A percentile compares a stretch with the other conserved stretches of the same genome.
Evolutionary conservation across 2,797 vertebrate genomes (phyloP).

Genomic region (Passerculus sandwichensis): DNA sequence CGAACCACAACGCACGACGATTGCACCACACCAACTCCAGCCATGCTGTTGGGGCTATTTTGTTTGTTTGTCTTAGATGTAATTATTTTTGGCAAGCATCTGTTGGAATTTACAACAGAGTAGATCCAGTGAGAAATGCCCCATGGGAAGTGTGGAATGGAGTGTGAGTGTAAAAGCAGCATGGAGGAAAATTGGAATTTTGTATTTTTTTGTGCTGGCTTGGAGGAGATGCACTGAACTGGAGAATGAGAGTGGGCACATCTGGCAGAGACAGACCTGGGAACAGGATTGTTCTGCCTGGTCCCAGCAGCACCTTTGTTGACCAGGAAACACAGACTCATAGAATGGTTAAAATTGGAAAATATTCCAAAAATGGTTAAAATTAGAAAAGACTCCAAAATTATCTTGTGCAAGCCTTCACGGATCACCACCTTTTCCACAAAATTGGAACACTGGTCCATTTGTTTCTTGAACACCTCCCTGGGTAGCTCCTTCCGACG

Average conservation of each 20-base stretch:
- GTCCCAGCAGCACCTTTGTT: neutral
- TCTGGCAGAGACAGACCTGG: neutral
- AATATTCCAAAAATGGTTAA: neutral
- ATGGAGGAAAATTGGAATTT: neutral
- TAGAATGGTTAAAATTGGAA: neutral
- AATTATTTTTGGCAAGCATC: neutral
- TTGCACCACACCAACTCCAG: neutral
- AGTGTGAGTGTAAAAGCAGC: accelerated
- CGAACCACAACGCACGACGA: neutral
- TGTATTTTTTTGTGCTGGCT: neutral
- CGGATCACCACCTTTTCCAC: neutral
- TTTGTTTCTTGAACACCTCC: neutral
- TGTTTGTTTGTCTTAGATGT: neutral
- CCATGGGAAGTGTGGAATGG: neutral
- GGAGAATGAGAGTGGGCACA: neutral
- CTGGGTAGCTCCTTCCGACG: accelerated
- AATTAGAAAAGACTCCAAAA: neutral
- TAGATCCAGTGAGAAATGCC: neutral
- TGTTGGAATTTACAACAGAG: neutral
- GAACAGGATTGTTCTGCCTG: neutral
- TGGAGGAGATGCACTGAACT: neutral
- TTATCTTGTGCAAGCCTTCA: accelerated
- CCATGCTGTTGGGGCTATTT: neutral
- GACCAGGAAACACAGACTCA: no score
- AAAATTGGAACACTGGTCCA: neutral